Percentiles rank a stretch among this genome's conserved stretches.
These are phyloP conservation scores for Ageneiosus marmoratus DNA, from an alignment of 2,113 vertebrate genomes.

Conservation along the genomic window DNA sequence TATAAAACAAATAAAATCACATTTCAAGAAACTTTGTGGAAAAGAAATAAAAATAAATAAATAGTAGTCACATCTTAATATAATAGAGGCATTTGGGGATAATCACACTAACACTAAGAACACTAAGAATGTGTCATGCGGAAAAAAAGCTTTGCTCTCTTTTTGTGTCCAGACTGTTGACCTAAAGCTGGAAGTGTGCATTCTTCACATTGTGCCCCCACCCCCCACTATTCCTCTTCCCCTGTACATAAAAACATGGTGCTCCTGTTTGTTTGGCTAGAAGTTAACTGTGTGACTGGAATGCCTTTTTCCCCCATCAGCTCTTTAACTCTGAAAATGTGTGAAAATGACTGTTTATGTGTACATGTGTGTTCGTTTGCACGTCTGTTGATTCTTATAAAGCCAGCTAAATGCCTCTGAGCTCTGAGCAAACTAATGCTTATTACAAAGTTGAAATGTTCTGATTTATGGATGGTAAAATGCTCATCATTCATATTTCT, in stretches of 20 bases:
- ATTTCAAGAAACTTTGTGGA: neutral
- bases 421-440: neutral
- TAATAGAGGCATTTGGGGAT: neutral
- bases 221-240: neutral
- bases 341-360: constrained; percentile 21
- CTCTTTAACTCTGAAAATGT: constrained; percentile 6
- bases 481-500: neutral
- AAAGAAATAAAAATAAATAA: too few relatives aligned
- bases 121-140: neutral
- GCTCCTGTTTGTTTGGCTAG: constrained; percentile 51
- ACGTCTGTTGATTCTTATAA: neutral
- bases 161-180: constrained; percentile 17
- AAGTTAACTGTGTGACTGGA: constrained; percentile 51
- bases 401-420: neutral
- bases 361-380: neutral
- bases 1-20: neutral
- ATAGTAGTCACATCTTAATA: neutral
- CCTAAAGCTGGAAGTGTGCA: constrained; percentile 27
- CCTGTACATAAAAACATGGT: neutral
- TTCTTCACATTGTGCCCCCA: constrained; percentile 19
- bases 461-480: neutral
- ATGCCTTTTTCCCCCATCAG: constrained; percentile 36
- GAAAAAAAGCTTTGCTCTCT: neutral
- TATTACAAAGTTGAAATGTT: neutral
- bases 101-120: constrained; percentile 2